Percentiles rank a stretch among this genome's conserved stretches.
These are phyloP conservation scores for Ceramica pisi DNA, from an alignment of 2,888 invertebrate species.

Conservation along the genomic window DNA sequence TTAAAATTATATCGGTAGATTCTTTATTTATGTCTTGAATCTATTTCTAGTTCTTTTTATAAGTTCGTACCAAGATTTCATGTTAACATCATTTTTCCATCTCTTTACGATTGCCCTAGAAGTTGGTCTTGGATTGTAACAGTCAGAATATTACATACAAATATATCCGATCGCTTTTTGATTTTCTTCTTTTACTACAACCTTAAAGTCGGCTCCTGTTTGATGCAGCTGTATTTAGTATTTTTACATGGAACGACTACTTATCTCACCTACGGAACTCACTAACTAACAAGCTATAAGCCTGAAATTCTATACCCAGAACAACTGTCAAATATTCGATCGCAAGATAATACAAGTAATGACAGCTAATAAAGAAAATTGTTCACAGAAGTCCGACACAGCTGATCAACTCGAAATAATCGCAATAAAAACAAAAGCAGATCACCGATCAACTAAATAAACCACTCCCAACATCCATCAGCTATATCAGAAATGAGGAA, in stretches of 20 bases:
- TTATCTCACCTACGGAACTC: no score
- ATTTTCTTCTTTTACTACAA: no score
- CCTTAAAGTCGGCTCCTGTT: no score
- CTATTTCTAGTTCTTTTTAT: slow-evolving; percentile 1
- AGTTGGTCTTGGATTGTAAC: no score
- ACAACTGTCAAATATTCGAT: neutral
- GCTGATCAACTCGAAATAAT: neutral
- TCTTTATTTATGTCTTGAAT: neutral
- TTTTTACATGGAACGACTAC: no score
- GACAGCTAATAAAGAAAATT: neutral
- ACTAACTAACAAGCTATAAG: no score
- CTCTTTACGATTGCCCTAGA: neutral
- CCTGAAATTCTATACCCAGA: no score
- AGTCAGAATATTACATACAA: no score
- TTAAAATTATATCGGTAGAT: slow-evolving; percentile 5
- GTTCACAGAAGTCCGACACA: neutral
- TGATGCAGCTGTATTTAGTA: no score
- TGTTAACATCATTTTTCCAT: neutral
- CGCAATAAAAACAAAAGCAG: slow-evolving; percentile 13
- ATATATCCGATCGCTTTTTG: no score
- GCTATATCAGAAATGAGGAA: slow-evolving; percentile 34
- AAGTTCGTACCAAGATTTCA: neutral
- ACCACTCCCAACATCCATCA: neutral
- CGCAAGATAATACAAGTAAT: no score
- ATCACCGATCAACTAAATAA: neutral